Base-by-base conservation (phyloP, 2,888 invertebrate genomes). In the Kuschelorhynchus macadamiae region DNA sequence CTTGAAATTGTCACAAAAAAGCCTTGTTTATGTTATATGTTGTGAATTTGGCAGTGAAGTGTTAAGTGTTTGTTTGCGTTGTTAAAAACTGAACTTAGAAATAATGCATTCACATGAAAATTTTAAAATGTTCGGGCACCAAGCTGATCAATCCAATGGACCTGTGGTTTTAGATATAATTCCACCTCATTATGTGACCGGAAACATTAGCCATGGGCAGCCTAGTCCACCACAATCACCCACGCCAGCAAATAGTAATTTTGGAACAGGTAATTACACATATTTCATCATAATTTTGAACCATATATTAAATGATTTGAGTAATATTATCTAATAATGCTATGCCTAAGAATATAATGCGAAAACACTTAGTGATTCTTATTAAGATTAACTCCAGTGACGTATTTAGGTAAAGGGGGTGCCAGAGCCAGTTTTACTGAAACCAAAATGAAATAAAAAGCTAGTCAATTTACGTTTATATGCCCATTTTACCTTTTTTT, bases 141-240 rank as follows among this genome's bases (percentile, higher is more conserved):
- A 67, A 39, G 11, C 44, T 30, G 44, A 82, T 33, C 80, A 80
- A 33, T 78, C 80, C 18, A 72, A 74, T 80, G 57, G 85, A 82
- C 85, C 87, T 1, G 85, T 88, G 60, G 87, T 89, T 7, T 86
- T 89, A 70, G 89, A 89, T 74, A 82, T 89, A 50, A 85, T 88
- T 56, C 87, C 88, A 12, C 85, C 88, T 8, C 87, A 87, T 75
- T 87, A 87, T 70, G 78, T 77, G 36, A 62, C 18, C 17, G 56
- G 41, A 1, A 53, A 32, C 25, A 39, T 50, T 14, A 78, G 81
- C 67, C 81, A 81, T 56, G 76, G 83, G 79, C 80, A 80, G 21
- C 78, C 79, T 0, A 83, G 82, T 60, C 87, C 88, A 21, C 86
- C 87, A 8, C 85, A 86, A 49, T 87, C 87, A 0, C 87, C 87